Base-by-base conservation (phyloP, 2,888 invertebrate genomes). In the Sarcophaga carnaria region DNA sequence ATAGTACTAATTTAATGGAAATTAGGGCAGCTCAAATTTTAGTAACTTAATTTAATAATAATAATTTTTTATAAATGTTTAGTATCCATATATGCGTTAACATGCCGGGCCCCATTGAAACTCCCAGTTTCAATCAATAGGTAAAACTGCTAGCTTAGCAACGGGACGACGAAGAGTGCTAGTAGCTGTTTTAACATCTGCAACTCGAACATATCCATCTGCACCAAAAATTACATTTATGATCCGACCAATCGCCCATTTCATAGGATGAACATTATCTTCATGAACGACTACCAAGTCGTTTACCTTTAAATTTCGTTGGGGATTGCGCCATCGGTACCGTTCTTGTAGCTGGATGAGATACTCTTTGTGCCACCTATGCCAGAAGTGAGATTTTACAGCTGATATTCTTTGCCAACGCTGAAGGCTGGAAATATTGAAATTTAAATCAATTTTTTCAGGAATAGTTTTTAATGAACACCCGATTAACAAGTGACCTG, bases 151-250 rank as follows among this genome's bases (percentile, higher is more conserved):
- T 20, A 86, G 27, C 49, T 86, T 86, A 10, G 82, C 49, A n/a
- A 75, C 54, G 20, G 85, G 85, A 12, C 82, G 82, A 3, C 72
- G 67, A 37, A 82, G 47, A 12, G 54, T 71, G 8, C 70, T 49
- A 14, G 69, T 27, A 17, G 75, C n/a, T 14, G 82, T 82, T 45
- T 59, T 37, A 11, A 85, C 64, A 59, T 86, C 85, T 0, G 75
- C 85, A n/a, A 86, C 80, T 59, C 83, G 54, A 80, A 66, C 83
- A 17, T 67, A 27, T 10, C 83, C 83, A 47, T 83, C 83, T 49
- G 54, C 10, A 14, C 80, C 80, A 3, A 10, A 22, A 2, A 77
- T 17, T 10, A 74, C 45, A 10, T 63, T 49, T 5, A 47, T 22
- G 12, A 86, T 78, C 17, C 83, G 80, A n/a, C 74, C 80, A 20